A percentile compares a stretch with the other conserved stretches of the same genome.
These are phyloP conservation scores for Knipowitschia caucasica DNA, from an alignment of 2,797 vertebrate species.

Conservation along the genomic window DNA sequence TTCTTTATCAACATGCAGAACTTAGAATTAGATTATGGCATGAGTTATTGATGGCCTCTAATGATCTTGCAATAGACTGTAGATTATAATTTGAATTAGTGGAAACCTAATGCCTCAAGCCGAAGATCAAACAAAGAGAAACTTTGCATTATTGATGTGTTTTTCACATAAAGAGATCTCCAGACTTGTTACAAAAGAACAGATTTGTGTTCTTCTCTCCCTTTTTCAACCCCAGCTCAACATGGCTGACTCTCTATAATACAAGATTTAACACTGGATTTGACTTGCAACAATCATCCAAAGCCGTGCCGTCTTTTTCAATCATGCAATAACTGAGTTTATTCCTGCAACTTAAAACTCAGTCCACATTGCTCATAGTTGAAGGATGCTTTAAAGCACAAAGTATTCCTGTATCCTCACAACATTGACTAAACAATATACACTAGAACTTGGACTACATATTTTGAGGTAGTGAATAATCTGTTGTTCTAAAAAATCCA, in stretches of 20 bases:
- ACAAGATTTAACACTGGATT: constrained; percentile 53
- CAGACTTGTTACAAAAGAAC: constrained; percentile 40
- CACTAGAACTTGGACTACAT: too few species aligned
- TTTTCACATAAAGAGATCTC: constrained; percentile 61
- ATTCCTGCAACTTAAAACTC: too few species aligned
- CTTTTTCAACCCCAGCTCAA: constrained; percentile 6
- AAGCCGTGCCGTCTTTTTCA: background rate
- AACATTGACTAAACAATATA: too few species aligned
- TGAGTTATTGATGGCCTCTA: constrained; percentile 39
- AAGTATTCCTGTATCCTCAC: too few species aligned
- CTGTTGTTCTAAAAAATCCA: too few species aligned
- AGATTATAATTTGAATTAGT: constrained; percentile 41
- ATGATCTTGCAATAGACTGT: constrained; percentile 32
- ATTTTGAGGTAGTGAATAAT: too few species aligned
- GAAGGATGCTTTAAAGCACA: background rate
- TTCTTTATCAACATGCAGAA: constrained; percentile 5
- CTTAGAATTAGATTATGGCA: constrained; percentile 20
- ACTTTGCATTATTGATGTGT: constrained; percentile 71
- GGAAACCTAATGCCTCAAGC: constrained; percentile 29
- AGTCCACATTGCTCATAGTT: too few species aligned
- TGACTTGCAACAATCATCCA: constrained; percentile 33
- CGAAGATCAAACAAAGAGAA: constrained; percentile 42
- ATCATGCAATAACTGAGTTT: background rate
- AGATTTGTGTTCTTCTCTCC: constrained; percentile 27
- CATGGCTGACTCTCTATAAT: constrained; percentile 14